Evolutionary conservation across 35 echinoderm and acorn worm species (phyloP), one percentile per base, ranked within the genome.

Genomic region (Holothuria glaberrima): DNA sequence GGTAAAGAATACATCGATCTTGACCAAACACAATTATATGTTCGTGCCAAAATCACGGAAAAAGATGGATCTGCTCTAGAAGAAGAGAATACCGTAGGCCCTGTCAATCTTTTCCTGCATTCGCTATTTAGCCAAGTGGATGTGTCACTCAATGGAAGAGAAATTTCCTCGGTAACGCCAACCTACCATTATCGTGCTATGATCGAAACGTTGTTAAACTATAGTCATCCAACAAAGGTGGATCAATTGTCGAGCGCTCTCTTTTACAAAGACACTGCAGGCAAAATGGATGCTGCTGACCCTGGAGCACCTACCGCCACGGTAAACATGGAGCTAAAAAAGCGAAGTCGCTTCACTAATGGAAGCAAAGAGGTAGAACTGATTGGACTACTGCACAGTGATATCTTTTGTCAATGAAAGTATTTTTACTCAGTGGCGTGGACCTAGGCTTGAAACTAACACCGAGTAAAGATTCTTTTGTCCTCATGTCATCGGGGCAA

Each of bases 341-440:
- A 54, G 16, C 16, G 50, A 54, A 54, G 50, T 54, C 50, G 16
- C 1, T 79, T 65, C 25, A 30, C 72, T 5, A 63, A 63, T 14
- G 21, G 22, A 22, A 92, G 84, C 75, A 27, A n/a, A 48, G 5
- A 30, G 61, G 29, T n/a, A n/a, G 22, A 92, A 84, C 54, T 75
- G 88, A 64, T 91, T n/a, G 93, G 93, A 14, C 83, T 72, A 48
- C 52, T 94, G 30, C 89, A 94, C 66, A 69, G 54, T 48, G 91
- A 92, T 29, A 94, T 94, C 59, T 88, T 94, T 60, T 86, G 85
- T 61, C 92, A 94, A 86, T 80, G 90, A 57, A 67, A 80, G n/a
- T 32, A 86, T 65, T n/a, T n/a, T 59, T 90, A 30, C 81, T 94
- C 17, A 81, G 45, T 26, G 87, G 68, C 18, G 88, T 94, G 20